Base-by-base conservation (phyloP, 92 coral and sea anemone species). In the Epizoanthus ramosus region DNA sequence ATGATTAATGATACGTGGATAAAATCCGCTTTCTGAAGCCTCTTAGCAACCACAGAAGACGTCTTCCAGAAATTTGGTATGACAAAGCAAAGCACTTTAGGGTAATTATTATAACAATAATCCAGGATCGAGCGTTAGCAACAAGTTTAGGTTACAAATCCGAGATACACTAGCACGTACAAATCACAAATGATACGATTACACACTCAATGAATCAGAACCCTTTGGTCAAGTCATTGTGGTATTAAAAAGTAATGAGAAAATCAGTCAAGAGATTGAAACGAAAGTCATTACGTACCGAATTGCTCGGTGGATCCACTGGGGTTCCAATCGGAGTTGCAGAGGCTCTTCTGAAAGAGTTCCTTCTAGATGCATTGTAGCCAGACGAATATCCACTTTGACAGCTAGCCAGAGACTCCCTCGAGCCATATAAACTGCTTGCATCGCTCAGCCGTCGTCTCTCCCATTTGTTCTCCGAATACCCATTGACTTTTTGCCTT, bases 391-490 rank as follows among this genome's bases (percentile, higher is more conserved):
- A 85, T n/a, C 60, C 83, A 74, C 94, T 90, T 19, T 84, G 86
- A 35, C 91, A 94, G 39, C 98, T 97, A 7, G 91, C 86, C 4
- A 97, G 68, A 23, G 98, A 94, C 74, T 97, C 99, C 75, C 95
- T 92, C 24, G 99, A 97, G 43, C 93, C 98, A 86, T 97, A 94
- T 75, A 92, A 89, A 73, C 91, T 92, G 73, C 99, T 97, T 2
- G 98, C 99, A 81, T 94, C 92, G 83, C 96, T 97, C 9, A 94
- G 92, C 10, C 99, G 84, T 63, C 98, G 89, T 61, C 92, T 86
- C 57, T 97, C 98, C 99, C 99, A 97, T 33, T 97, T 97, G 86
- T 97, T 97, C 83, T 97, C 99, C 8, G 91, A 84, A 79, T 88
- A 88, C 2, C 97, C 97, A 86, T 92, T 91, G 31, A 88, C 83